Evolutionary conservation across 2,888 invertebrate genomes (phyloP), one percentile per base, ranked within the genome.

Genomic region (Xestia ashworthii): DNA sequence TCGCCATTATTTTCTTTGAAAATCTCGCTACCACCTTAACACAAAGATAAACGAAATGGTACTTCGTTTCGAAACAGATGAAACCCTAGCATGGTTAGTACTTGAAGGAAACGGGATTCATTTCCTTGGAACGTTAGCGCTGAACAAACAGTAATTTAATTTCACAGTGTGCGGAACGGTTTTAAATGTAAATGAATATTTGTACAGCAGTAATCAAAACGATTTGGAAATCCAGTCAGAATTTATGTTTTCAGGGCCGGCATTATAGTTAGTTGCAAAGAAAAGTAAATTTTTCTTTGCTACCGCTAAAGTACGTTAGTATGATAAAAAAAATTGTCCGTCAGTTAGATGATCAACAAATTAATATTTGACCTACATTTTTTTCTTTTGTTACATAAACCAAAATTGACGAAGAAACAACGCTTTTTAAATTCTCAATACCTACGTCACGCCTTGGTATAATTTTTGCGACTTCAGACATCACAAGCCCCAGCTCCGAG

Each of bases 151-250:
- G 32, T 11, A 81, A 84, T 86, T 83, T 76, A 76, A 84, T 82
- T 80, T 77, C 41, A 19, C 22, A 32, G 62, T 62, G 22, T 64
- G 50, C 32, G 22, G 79, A 83, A 75, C 50, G 8, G 76, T 65
- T 80, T 80, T 41, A 76, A 69, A 69, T 83, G 75, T 78, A 80
- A 81, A 86, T 86, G 65, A 73, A 82, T 83, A 79, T 88, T 86
- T 83, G 78, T 78, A 64, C 78, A 74, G 70, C 53, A 80, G 74
- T 62, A 19, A 74, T 77, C 70, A 83, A 78, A 87, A 79, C 72
- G 58, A 86, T 70, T 81, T 80, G 16, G 1, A 65, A 67, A 87
- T 80, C 58, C 71, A 73, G 67, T 38, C 46, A 5, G 16, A 71
- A 46, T 80, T 71, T 44, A 70, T 62, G 25, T 64, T 73, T 71